A percentile compares a stretch with the other conserved stretches of the same genome.
Evolutionary conservation across 2,888 invertebrate species (phyloP).

Genomic region (Galerucella pusilla): DNA sequence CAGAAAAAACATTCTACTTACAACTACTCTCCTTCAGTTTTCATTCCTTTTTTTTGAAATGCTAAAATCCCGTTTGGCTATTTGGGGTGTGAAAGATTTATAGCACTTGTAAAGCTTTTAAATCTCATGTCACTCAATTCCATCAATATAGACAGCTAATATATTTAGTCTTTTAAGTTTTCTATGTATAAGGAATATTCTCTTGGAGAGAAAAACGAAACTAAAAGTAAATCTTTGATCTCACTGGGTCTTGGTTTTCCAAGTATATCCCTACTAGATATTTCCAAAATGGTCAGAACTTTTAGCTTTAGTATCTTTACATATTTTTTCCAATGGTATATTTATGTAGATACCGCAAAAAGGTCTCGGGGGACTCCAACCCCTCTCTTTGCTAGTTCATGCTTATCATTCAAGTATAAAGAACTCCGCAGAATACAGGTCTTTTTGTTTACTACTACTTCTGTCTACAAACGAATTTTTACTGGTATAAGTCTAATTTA

Average conservation of each 20-base stretch:
- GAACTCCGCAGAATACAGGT: no score
- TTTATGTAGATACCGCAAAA: no score
- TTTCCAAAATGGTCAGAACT: no score
- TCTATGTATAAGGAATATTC: slow-evolving; percentile 10
- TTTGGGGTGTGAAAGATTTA: slow-evolving; percentile 35
- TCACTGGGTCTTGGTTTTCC: neutral
- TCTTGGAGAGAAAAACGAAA: neutral
- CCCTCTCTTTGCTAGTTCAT: no score
- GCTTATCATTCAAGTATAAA: no score
- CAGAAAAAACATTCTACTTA: neutral
- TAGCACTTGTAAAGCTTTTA: slow-evolving; percentile 33
- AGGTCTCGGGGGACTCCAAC: no score
- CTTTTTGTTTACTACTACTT: no score
- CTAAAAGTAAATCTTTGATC: neutral
- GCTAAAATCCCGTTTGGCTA: slow-evolving; percentile 27
- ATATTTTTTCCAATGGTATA: no score
- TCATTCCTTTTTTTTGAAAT: slow-evolving; percentile 24
- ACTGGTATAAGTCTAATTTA: no score
- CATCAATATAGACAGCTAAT: slow-evolving; percentile 27
- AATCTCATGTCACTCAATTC: slow-evolving; percentile 30
- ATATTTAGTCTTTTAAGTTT: slow-evolving; percentile 29
- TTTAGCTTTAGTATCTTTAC: no score
- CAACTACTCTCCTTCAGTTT: slow-evolving; percentile 13
- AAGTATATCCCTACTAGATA: neutral
- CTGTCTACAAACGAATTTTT: no score